Evolutionary conservation across 2,797 vertebrate species (phyloP).

Genomic region (Peromyscus melanophrys): DNA sequence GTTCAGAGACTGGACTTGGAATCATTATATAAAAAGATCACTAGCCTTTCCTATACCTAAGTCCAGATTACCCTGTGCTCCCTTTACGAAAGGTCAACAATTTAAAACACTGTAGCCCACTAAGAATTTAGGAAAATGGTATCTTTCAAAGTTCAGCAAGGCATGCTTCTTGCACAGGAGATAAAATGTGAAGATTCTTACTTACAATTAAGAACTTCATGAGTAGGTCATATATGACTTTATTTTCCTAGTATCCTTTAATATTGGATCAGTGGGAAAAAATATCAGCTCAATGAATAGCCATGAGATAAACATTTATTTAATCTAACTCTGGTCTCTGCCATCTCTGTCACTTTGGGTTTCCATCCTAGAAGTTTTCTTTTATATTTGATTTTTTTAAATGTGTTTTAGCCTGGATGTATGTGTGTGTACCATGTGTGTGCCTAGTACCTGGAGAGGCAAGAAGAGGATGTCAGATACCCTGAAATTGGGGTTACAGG

Average conservation of each 20-base stretch:
- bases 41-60: conserved; percentile 36
- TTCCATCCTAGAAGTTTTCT: not conserved
- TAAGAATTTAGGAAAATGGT: conserved; percentile 62
- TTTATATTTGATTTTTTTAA: not conserved
- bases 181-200: not conserved
- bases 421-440: not conserved
- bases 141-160: conserved; percentile 33
- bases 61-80: conserved; percentile 38
- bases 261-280: not conserved
- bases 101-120: conserved; percentile 45
- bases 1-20: not conserved
- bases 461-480: not conserved
- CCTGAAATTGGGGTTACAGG: not conserved
- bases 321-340: conserved; percentile 1
- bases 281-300: not conserved
- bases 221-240: not conserved
- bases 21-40: conserved; percentile 57
- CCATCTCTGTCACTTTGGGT: not conserved
- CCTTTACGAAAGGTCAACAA: not conserved
- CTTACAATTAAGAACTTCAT: conserved; percentile 56
- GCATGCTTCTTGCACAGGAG: not conserved
- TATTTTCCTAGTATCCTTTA: conserved; percentile 36
- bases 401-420: not conserved
- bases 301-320: not conserved
- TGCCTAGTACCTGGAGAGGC: not conserved